phyloP scores from a whole-genome alignment of 2,888 invertebrate genomes.

The Leptogaster cylindrica region DNA sequence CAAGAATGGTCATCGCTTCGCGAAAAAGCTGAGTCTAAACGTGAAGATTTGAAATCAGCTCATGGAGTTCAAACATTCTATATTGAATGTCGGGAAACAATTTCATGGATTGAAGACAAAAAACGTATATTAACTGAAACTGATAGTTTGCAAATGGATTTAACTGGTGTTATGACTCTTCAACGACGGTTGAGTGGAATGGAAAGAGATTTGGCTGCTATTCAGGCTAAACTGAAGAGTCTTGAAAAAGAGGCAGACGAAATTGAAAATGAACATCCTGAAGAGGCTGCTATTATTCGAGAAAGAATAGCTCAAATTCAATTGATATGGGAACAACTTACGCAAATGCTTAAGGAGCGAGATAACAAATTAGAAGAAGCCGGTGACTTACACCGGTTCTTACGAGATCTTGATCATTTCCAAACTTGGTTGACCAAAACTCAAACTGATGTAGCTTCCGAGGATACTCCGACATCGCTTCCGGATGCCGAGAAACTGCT shows the following conservation, averaged over 20 bases:
- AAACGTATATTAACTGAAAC: conserved; percentile 97
- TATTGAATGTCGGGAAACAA: conserved; percentile 98
- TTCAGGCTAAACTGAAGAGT: conserved; percentile 94
- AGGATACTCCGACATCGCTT: conserved; percentile 90
- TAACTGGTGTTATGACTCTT: conserved; percentile 97
- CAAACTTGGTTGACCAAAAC: conserved; percentile 98
- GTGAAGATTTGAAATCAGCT: conserved; percentile 93
- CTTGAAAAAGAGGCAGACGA: conserved; percentile 91
- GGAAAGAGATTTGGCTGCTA: conserved; percentile 98
- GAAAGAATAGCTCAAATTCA: conserved; percentile 92
- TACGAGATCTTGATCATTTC: conserved; percentile 99
- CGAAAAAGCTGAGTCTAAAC: conserved; percentile 95
- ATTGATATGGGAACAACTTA: conserved; percentile 94
- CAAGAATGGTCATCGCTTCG: conserved; percentile 86
- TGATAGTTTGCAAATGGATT: conserved; percentile 97
- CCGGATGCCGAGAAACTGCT: conserved; percentile 97
- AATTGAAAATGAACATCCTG: conserved; percentile 93
- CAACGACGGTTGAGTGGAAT: conserved; percentile 95
- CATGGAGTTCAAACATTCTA: conserved; percentile 99
- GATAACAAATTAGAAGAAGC: conserved; percentile 99
- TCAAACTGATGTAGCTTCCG: conserved; percentile 98
- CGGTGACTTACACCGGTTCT: conserved; percentile 96
- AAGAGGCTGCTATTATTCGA: conserved; percentile 88
- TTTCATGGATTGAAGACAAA: conserved; percentile 99
- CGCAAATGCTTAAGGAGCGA: conserved; percentile 95